Evolutionary conservation across 2,888 invertebrate genomes (phyloP), one percentile per base, ranked within the genome.

Genomic region (Ceriagrion tenellum): DNA sequence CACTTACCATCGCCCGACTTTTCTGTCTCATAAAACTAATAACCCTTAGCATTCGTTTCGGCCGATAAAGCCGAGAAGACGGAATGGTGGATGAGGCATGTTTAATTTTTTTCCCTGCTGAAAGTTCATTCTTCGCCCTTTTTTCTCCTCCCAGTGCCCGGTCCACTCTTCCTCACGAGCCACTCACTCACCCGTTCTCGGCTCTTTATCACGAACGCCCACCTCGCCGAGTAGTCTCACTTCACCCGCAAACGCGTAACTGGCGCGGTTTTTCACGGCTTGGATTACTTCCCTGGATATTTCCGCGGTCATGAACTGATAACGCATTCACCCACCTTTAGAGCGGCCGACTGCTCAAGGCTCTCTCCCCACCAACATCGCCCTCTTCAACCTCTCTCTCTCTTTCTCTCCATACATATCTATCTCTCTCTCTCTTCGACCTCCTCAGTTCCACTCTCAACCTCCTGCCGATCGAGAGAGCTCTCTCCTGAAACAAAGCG

Each of bases 271-370:
- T 69, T 74, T 47, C 59, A 63, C 13, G 59, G 18, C 59, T 59
- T 35, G 30, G 18, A n/a, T 30, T 40, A 63, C 63, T 63, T 30
- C 30, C 23, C 63, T 63, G 23, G 63, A 63, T 35, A 63, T 35
- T 40, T 63, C 40, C 63, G 35, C 20, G n/a, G 35, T 69, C 93
- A 69, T n/a, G 93, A n/a, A 16, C 74, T n/a, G 47, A 47, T 69
- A 69, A 91, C 69, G 91, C 40, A 91, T 91, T 91, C 91, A 20
- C 26, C 55, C 74, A 74, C 26, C 69, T 13, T 91, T 40, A 6
- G 47, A 59, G 40, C n/a, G 26, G 81, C 81, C 4, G 10, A n/a
- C 12, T 4, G 47, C n/a, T 55, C 8, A 16, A 0, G n/a, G 0
- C 55, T 20, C n/a, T 35, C n/a, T 26, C 8, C 89, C 55, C 35